Percentiles rank a stretch among this genome's conserved stretches.
Evolutionary conservation across 2,888 invertebrate species (phyloP).

Genomic region (Mesochorus sp.): DNA sequence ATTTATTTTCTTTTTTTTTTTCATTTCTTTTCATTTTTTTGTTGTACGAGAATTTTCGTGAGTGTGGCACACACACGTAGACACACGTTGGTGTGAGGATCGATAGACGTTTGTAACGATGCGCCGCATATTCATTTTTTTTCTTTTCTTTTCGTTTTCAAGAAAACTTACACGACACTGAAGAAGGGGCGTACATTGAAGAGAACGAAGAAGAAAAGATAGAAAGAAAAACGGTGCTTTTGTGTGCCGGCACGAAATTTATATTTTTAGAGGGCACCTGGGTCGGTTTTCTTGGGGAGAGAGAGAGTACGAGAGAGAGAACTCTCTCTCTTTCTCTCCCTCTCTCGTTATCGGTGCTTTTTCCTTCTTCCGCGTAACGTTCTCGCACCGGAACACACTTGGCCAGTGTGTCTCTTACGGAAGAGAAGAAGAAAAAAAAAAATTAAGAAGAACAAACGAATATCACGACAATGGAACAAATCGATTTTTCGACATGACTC

Average conservation of each 20-base stretch:
- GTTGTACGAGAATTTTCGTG: slow-evolving; percentile 10
- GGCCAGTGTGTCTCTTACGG: background rate
- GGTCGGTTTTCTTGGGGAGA: slow-evolving; percentile 67
- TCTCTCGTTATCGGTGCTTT: no score
- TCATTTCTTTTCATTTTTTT: slow-evolving; percentile 11
- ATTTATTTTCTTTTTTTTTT: background rate
- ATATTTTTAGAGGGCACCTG: slow-evolving; percentile 81
- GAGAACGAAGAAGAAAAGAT: slow-evolving; percentile 45
- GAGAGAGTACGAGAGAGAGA: slow-evolving; percentile 31
- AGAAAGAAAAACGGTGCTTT: slow-evolving; percentile 28
- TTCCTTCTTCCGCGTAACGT: slow-evolving; percentile 47
- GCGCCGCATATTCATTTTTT: slow-evolving; percentile 36
- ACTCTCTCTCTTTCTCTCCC: no score
- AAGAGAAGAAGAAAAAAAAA: slow-evolving; percentile 4
- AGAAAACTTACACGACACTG: background rate
- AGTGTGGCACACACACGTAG: slow-evolving; percentile 35
- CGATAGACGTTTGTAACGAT: slow-evolving; percentile 50
- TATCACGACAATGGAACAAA: background rate
- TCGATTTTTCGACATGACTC: background rate
- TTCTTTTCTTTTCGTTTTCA: no score
- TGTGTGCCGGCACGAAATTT: slow-evolving; percentile 76
- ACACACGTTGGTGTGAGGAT: background rate
- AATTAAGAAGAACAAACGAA: slow-evolving; percentile 3
- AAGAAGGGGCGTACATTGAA: slow-evolving; percentile 53
- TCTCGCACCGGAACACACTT: slow-evolving; percentile 41